Base-by-base conservation (phyloP, 2,888 invertebrate species). In the Idaea biselata region DNA sequence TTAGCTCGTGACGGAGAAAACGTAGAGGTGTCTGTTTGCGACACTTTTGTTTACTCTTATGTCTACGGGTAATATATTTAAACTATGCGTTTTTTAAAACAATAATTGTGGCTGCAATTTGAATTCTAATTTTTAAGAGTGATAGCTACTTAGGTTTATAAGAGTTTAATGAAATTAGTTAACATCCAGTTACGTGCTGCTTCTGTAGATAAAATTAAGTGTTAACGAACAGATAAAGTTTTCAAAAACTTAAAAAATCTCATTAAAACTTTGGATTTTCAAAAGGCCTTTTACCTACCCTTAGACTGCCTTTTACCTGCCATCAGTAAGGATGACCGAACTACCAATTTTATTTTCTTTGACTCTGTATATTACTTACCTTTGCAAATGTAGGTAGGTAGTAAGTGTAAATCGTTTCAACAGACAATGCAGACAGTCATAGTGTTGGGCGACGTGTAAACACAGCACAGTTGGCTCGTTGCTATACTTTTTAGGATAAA, bases 401-500 rank as follows among this genome's bases (percentile, higher is more conserved):
- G 8, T n/a, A 14, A 44, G 44, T 44, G 44, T 77, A 72, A 63
- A 69, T 73, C 85, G 87, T 91, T 90, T 90, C 89, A 86, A 88
- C 81, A 77, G 83, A 90, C 91, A 91, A 91, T 90, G 88, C 86
- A 78, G 81, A 71, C 78, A 56, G 56, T 17, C 8, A 18, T 56
- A 82, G 90, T 92, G 92, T 91, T 83, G 86, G 79, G 79, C 81
- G 80, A 84, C 88, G 82, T 91, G 92, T 91, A 89, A 92, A 91
- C 91, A 91, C 79, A 82, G 74, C 78, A 75, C 84, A 81, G 85
- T 82, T 81, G 85, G 87, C 85, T 87, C 83, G 88, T 84, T 86
- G 91, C 88, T 88, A 88, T 88, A 90, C 92, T 91, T 91, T 91
- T 92, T 92, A 91, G 90, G 91, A 83, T 89, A 87, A 91, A 87